phyloP scores from a whole-genome alignment of 64 coral and sea anemone genomes.

The Pocillopora damicornis region DNA sequence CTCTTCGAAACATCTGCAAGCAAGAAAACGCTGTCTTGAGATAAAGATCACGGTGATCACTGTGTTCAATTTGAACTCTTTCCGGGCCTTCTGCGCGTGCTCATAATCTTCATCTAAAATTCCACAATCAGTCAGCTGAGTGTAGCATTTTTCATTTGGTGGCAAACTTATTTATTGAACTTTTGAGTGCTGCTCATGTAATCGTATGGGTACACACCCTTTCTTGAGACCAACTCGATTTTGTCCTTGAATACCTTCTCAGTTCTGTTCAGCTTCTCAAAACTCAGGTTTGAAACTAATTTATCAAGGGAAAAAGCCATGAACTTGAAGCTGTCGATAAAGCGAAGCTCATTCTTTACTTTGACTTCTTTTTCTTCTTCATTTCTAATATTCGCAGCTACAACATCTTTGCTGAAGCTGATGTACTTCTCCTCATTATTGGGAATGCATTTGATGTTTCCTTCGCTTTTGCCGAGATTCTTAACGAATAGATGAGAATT shows the following conservation, averaged over 20 bases:
- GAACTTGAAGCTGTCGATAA: neutral
- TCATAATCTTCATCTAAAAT: neutral
- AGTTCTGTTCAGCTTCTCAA: too few relatives aligned
- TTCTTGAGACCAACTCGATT: neutral
- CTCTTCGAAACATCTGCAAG: neutral
- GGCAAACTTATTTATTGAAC: neutral
- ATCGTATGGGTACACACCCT: neutral
- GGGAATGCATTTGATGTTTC: too few relatives aligned
- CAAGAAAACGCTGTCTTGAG: neutral
- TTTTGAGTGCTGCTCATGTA: neutral
- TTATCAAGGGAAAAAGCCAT: neutral
- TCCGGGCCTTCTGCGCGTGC: neutral
- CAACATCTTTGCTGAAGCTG: neutral
- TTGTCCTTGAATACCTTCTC: neutral
- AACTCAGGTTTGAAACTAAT: neutral
- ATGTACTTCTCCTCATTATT: neutral
- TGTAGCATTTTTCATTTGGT: neutral
- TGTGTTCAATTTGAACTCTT: neutral
- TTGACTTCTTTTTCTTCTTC: neutral
- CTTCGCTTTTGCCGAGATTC: too few relatives aligned
- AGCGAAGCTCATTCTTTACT: neutral
- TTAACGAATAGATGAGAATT: too few relatives aligned
- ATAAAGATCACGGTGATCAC: neutral
- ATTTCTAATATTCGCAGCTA: too few relatives aligned
- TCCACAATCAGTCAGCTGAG: neutral